A percentile compares a stretch with the other conserved stretches of the same genome.
phyloP scores from a whole-genome alignment of 1,140 invertebrate species.

The Cyclargus thomasi region DNA sequence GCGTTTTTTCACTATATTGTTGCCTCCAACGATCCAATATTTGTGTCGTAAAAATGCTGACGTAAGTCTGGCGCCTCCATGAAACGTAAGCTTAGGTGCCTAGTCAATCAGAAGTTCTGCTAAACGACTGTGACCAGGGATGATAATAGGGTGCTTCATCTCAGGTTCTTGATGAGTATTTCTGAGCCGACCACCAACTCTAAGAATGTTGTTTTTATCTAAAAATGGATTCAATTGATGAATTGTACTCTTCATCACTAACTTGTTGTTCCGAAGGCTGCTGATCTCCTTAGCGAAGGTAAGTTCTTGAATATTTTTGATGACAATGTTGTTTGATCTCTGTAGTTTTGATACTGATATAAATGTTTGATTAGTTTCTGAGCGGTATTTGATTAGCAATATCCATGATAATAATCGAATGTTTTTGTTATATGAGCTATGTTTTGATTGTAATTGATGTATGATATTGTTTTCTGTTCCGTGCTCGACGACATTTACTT shows the following conservation, averaged over 20 bases:
- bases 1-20: slow-evolving; percentile 2
- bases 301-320: neutral
- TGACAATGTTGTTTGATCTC: neutral
- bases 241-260: neutral
- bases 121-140: neutral
- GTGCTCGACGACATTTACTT: neutral
- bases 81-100: slow-evolving; percentile 5
- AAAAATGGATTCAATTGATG: neutral
- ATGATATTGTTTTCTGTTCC: neutral
- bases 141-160: slow-evolving; percentile 13
- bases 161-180: neutral
- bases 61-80: slow-evolving; percentile 5
- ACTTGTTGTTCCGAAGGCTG: neutral
- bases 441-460: neutral
- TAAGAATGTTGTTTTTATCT: neutral
- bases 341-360: no score
- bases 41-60: slow-evolving; percentile 7
- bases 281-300: neutral
- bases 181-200: neutral
- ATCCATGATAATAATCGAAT: neutral
- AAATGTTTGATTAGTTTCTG: no score
- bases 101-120: slow-evolving; percentile 11
- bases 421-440: neutral
- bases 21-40: slow-evolving; percentile 16
- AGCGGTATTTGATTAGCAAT: no score